Evolutionary conservation across 2,797 vertebrate genomes (phyloP).

Genomic region (Notolepis coatsorum): DNA sequence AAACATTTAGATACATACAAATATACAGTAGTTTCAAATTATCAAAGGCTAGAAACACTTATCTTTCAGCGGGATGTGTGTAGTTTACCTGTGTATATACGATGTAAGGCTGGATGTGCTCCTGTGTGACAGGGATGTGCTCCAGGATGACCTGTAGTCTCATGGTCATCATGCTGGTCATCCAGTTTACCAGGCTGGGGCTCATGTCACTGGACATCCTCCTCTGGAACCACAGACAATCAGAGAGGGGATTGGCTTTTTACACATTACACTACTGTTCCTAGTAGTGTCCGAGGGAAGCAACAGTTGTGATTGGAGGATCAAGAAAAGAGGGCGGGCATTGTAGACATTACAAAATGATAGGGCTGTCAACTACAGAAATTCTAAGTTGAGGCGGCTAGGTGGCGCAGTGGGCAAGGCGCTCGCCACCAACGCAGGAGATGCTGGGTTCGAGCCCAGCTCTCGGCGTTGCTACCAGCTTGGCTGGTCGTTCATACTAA

Average conservation of each 20-base stretch:
- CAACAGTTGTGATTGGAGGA: neutral
- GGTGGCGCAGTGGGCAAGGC: too few species aligned
- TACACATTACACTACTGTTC: neutral
- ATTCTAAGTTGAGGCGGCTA: too few species aligned
- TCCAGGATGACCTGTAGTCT: constrained; percentile 92
- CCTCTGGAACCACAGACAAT: constrained; percentile 72
- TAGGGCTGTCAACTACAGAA: too few species aligned
- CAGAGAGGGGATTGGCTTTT: neutral
- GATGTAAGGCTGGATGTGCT: constrained; percentile 87
- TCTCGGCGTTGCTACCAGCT: too few species aligned
- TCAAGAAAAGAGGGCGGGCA: neutral
- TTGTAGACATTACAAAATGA: too few species aligned
- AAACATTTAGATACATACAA: too few species aligned
- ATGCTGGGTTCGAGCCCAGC: too few species aligned
- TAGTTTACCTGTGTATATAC: constrained; percentile 63
- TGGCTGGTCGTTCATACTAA: too few species aligned
- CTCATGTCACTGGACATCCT: constrained; percentile 92
- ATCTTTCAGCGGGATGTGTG: too few species aligned
- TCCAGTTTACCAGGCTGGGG: constrained; percentile 92
- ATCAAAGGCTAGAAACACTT: too few species aligned
- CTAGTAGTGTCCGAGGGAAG: neutral
- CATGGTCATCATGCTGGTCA: constrained; percentile 94
- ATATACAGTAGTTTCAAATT: too few species aligned
- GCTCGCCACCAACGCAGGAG: too few species aligned
- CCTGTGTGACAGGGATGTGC: constrained; percentile 89